phyloP scores from a whole-genome alignment of 1,140 invertebrate species.

The Drosophila lini region DNA sequence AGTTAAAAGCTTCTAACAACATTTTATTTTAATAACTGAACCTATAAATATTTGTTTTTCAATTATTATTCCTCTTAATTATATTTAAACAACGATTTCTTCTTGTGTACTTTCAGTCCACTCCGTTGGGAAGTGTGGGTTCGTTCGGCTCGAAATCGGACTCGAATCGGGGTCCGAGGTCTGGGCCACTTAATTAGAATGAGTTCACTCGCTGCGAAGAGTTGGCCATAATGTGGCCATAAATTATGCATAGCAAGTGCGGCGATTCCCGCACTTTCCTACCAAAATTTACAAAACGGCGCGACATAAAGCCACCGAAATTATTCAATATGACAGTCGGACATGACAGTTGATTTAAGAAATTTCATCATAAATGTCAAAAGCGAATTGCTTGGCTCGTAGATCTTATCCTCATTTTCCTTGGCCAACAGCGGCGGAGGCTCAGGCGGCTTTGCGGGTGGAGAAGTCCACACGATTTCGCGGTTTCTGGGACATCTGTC shows the following conservation, averaged over 20 bases:
- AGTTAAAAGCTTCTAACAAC: no score
- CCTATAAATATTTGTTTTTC: no score
- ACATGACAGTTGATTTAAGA: conserved; percentile 81
- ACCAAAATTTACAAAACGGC: conserved; percentile 5
- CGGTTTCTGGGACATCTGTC: conserved; percentile 57
- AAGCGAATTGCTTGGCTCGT: conserved; percentile 71
- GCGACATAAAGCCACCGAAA: conserved; percentile 60
- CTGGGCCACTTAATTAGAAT: conserved; percentile 76
- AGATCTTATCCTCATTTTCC: conserved; percentile 73
- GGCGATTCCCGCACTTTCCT: conserved; percentile 15
- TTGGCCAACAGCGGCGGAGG: background rate
- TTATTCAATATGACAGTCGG: conserved; percentile 80
- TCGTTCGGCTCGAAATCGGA: conserved; percentile 7
- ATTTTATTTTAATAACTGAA: no score
- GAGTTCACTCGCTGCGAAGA: conserved; percentile 66
- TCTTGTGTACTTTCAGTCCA: conserved; percentile 8
- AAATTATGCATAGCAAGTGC: conserved; percentile 79
- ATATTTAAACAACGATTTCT: background rate
- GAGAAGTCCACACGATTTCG: conserved; percentile 31
- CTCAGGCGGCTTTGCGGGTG: background rate
- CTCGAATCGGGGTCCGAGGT: conserved; percentile 15
- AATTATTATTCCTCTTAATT: no score
- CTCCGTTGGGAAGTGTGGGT: conserved; percentile 1
- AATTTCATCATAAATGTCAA: conserved; percentile 84
- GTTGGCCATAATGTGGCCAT: conserved; percentile 61